Evolutionary conservation across 2,113 vertebrate species (phyloP), one percentile per base, ranked within the genome.

Genomic region (Poeciliopsis retropinna): DNA sequence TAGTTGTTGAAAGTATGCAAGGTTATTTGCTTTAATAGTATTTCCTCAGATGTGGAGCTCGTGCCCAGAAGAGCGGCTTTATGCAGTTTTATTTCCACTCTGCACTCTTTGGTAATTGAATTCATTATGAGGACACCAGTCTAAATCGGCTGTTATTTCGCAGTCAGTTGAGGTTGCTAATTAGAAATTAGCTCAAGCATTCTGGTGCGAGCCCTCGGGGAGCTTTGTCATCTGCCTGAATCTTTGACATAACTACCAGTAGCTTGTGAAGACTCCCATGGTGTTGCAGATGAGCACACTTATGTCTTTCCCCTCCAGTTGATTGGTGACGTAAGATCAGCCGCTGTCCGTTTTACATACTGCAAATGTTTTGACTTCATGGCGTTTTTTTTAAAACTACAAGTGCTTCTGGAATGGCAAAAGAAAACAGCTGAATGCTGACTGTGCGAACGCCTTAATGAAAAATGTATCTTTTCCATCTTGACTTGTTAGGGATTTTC

Each of bases 51-150:
- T 76, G 79, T 32, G 13, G 6, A 17, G 60, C 68, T 79, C 64
- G 65, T 69, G 78, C 67, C 63, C 65, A 60, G 19, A n/a, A 62
- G 30, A 1, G 61, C 63, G 70, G 66, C 73, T 87, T 62, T 63
- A 78, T 72, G 75, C 80, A 83, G 30, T 83, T 92, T 91, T 91
- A 92, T 85, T 92, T 89, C 82, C 76, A 73, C 85, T 72, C 74
- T 51, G 84, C 83, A 61, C 78, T 90, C 64, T 60, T 72, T 71
- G 70, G 70, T 92, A 93, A 90, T 92, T 92, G 68, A 92, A 90
- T 91, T 92, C 75, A 90, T 93, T 91, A 88, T 13, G 47, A 79
- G 60, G 83, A 92, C 79, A 81, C 78, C 34, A 14, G 76, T 80
- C 85, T 87, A 88, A 89, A 88, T 88, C 78, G 72, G 75, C 84